These are phyloP conservation scores for Aphaenogaster ashmeadi DNA, from an alignment of 1,140 invertebrate species.

Conservation along the genomic window DNA sequence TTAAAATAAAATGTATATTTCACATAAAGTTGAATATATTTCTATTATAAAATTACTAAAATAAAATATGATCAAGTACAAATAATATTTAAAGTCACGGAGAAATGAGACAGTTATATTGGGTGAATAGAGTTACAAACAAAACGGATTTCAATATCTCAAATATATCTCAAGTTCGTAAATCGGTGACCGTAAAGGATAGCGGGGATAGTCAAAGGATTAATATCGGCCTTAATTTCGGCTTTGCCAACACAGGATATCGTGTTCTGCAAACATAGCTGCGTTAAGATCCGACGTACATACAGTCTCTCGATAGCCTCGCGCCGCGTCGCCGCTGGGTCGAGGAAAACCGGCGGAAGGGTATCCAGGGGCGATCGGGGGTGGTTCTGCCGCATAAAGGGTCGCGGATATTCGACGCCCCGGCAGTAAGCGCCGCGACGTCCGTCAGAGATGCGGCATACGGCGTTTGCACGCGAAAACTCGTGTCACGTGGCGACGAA, in stretches of 20 bases:
- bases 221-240: slow-evolving; percentile 55
- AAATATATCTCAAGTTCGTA: background rate
- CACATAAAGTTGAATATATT: background rate
- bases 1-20: background rate
- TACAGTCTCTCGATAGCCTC: slow-evolving; percentile 25
- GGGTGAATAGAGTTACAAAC: background rate
- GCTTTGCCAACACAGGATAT: slow-evolving; percentile 50
- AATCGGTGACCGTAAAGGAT: slow-evolving; percentile 17
- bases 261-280: slow-evolving; percentile 39
- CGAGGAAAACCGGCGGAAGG: slow-evolving; percentile 21
- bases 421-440: slow-evolving; percentile 75
- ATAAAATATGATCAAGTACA: background rate
- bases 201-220: slow-evolving; percentile 28
- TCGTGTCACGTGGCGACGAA: slow-evolving; percentile 68
- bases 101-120: background rate
- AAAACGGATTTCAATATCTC: slow-evolving; percentile 12
- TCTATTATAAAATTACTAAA: background rate
- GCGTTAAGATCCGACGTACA: slow-evolving; percentile 27
- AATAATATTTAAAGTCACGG: background rate
- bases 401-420: slow-evolving; percentile 46
- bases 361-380: background rate
- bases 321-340: slow-evolving; percentile 17
- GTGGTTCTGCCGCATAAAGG: slow-evolving; percentile 72
- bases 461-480: slow-evolving; percentile 14
- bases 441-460: slow-evolving; percentile 61